Evolutionary conservation across 1,140 invertebrate species (phyloP), one percentile per base, ranked within the genome.

Genomic region (Tetramorium parvispinum): DNA sequence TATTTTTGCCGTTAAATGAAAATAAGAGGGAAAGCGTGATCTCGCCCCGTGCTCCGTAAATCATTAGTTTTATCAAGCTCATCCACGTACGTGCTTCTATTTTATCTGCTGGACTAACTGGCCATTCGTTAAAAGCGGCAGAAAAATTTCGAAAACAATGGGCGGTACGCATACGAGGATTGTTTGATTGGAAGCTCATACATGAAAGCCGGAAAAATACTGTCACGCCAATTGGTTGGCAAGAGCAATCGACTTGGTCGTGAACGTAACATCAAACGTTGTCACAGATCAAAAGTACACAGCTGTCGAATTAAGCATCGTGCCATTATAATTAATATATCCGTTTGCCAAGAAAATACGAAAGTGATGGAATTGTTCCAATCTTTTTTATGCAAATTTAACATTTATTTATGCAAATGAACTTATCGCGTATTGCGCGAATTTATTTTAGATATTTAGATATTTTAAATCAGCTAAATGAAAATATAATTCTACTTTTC

Each of bases 61-160:
- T 94, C 93, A 94, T 94, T 93, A 94, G 93, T 92, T 94, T 94
- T 94, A 94, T 94, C 94, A 93, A 92, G 87, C 91, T 94, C 92
- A 94, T 94, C 91, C 93, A 93, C 79, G 90, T 93, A 87, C 90
- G 91, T 91, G 92, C 92, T 92, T 92, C 88, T 90, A 91, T 89
- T 94, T 94, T 94, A 94, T 94, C 93, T 94, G 90, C 92, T 89
- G 91, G 87, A 73, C 92, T 93, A 93, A 92, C 91, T 91, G 91
- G 78, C 91, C 91, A 91, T 93, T 92, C 93, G 89, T 91, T 90
- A 88, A 92, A 93, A 92, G 89, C 88, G 73, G 77, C 73, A 71
- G 85, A 90, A 92, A 91, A 91, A 92, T 91, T 86, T 88, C 61
- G 81, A 83, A 92, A 92, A 94, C 92, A 93, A 93, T 93, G 89